Evolutionary conservation across 2,888 invertebrate species (phyloP), one percentile per base, ranked within the genome.

Genomic region (Portevinia maculata): DNA sequence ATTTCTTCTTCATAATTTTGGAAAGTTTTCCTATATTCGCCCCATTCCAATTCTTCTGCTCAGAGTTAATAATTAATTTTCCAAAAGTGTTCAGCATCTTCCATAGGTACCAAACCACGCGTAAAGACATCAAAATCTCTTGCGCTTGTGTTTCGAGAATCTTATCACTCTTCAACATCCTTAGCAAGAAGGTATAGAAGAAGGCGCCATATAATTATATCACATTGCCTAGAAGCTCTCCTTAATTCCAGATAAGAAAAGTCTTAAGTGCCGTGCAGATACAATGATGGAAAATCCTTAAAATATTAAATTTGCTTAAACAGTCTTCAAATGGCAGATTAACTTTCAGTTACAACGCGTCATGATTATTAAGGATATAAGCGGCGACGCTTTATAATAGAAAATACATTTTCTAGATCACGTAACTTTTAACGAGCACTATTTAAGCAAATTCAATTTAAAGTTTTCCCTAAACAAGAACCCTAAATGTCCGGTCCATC

Each of bases 371-470:
- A n/a, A n/a, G n/a, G n/a, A 37, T 52, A 41, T 48, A 17, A 52
- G 37, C 13, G 2, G n/a, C 48, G 41, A 7, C 41, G 13, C 57
- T 44, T 24, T 9, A n/a, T 37, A 48, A 48, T 21, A 64, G 8
- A 44, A 19, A 46, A 37, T 41, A 62, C n/a, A 60, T 60, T 60
- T 73, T 59, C 46, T 21, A 59, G 37, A 71, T 79, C 71, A 71
- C 53, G 34, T 55, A 60, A 67, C 48, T 79, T 41, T 46, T 53
- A 73, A 60, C 13, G 39, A 32, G 28, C 55, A 28, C 46, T 71
- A 69, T 24, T 52, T 53, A 48, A 65, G 39, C 9, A 60, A 32
- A 79, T 74, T 74, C 44, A 46, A 73, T 74, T 69, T 57, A 52
- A 74, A 79, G 39, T 28, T 48, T 55, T 19, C 8, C 21, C 5